A percentile compares a stretch with the other conserved stretches of the same genome.
Conservation (phyloP, 2,888 invertebrate species). For the Scaptomyza caliginosa region DNA sequence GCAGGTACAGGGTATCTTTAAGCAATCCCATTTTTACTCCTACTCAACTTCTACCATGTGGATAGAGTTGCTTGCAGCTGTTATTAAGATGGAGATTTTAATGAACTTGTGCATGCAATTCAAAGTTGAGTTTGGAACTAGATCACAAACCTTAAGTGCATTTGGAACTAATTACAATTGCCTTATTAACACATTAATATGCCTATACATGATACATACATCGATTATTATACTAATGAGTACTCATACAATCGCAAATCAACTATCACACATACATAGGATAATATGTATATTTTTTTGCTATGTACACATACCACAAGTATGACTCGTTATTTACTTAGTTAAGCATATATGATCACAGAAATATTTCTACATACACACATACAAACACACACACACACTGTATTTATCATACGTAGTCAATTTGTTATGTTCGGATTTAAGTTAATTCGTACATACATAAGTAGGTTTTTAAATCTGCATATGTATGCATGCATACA, state of each 20-base stretch:
- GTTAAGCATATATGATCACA: not conserved
- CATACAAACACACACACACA: not conserved
- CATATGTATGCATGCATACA: not conserved
- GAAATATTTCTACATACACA: not conserved
- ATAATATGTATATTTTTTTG: not conserved
- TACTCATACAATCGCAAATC: not conserved
- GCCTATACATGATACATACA: no score
- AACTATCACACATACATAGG: not conserved
- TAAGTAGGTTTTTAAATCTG: constrained; percentile 8
- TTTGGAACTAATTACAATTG: constrained; percentile 1
- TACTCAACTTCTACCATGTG: not conserved
- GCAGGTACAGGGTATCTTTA: constrained; percentile 1
- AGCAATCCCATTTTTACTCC: constrained; percentile 1
- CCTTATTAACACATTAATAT: not conserved
- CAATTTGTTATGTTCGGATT: not conserved
- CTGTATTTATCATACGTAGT: constrained; percentile 11
- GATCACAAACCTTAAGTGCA: not conserved
- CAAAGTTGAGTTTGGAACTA: not conserved
- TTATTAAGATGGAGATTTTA: not conserved
- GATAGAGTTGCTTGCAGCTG: not conserved
- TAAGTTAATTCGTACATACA: not conserved
- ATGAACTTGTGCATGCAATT: not conserved
- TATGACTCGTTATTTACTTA: constrained; percentile 9
- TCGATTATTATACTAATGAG: not conserved
- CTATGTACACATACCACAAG: not conserved